Percentiles rank a stretch among this genome's conserved stretches.
Evolutionary conservation across 2,113 vertebrate species (phyloP).

Genomic region (Zingel zingel): DNA sequence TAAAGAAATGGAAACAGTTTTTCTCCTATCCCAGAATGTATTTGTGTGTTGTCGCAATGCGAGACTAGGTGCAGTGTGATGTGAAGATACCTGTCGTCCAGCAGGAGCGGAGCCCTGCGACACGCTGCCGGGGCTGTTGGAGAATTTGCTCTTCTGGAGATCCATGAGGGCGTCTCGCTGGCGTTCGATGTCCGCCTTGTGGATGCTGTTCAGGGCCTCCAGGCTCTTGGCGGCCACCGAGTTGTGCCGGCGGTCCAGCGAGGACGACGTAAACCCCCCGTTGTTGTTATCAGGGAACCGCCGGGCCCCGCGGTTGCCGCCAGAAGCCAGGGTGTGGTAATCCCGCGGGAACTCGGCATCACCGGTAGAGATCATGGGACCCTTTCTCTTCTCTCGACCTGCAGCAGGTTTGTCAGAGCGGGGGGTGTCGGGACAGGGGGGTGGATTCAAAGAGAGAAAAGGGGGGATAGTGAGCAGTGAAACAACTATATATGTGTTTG

Average conservation of each 20-base stretch:
- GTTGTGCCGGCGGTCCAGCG: slow-evolving; percentile 91
- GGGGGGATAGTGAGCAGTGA: not conserved
- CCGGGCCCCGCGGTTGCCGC: slow-evolving; percentile 89
- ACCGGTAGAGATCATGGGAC: slow-evolving; percentile 96
- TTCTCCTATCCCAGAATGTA: too few relatives aligned
- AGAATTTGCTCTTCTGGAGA: slow-evolving; percentile 93
- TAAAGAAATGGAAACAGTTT: too few relatives aligned
- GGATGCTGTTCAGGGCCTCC: slow-evolving; percentile 93
- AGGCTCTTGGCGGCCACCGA: slow-evolving; percentile 93
- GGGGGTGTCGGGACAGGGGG: not conserved
- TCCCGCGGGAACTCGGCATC: slow-evolving; percentile 97
- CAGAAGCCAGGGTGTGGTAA: slow-evolving; percentile 90
- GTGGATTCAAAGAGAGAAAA: not conserved
- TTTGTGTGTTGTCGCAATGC: too few relatives aligned
- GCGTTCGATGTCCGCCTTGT: slow-evolving; percentile 93
- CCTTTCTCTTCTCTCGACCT: slow-evolving; percentile 94
- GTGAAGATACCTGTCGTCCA: slow-evolving; percentile 69
- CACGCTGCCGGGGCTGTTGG: slow-evolving; percentile 84
- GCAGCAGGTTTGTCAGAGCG: slow-evolving; percentile 9
- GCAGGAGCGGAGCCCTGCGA: slow-evolving; percentile 53
- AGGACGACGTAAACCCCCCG: slow-evolving; percentile 92
- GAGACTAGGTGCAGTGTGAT: too few relatives aligned
- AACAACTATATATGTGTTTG: not conserved
- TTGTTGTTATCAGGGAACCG: slow-evolving; percentile 89
- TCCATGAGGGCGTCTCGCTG: slow-evolving; percentile 95